phyloP scores from a whole-genome alignment of 2,888 invertebrate species.

The Polyploca ridens region DNA sequence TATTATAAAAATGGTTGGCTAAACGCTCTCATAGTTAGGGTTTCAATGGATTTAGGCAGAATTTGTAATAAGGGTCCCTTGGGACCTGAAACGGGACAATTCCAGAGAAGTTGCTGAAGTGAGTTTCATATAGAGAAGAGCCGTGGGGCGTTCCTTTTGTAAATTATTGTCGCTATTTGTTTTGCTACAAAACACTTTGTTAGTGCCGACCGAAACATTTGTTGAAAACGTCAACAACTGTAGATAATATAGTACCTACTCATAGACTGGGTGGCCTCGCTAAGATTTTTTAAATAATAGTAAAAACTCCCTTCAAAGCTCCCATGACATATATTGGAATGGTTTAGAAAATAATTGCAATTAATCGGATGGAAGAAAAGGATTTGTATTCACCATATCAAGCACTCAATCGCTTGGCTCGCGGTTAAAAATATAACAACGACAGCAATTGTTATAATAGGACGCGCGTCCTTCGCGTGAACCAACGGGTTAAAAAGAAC shows the following conservation, averaged over 20 bases:
- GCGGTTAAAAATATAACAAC: too few species aligned
- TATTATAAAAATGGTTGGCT: background rate
- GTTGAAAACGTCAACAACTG: background rate
- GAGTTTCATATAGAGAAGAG: background rate
- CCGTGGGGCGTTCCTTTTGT: slow-evolving; percentile 5
- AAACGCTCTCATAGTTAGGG: background rate
- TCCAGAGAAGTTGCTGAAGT: slow-evolving; percentile 3
- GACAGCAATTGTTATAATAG: too few species aligned
- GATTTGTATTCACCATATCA: background rate
- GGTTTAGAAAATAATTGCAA: background rate
- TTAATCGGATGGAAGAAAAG: too few species aligned
- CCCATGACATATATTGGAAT: background rate
- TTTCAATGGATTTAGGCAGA: slow-evolving; percentile 29
- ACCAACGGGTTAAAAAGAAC: too few species aligned
- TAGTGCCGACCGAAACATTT: slow-evolving; percentile 2
- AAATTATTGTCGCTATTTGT: slow-evolving; percentile 4
- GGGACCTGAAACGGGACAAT: slow-evolving; percentile 1
- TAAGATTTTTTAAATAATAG: too few species aligned
- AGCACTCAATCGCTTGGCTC: too few species aligned
- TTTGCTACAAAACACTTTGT: slow-evolving; percentile 5
- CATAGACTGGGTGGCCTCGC: too few species aligned
- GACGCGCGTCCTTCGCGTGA: too few species aligned
- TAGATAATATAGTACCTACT: background rate
- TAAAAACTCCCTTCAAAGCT: background rate
- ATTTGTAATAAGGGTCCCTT: slow-evolving; percentile 17